Conservation (phyloP, 2,888 invertebrate species). For the Pristionchus exspectatus region DNA sequence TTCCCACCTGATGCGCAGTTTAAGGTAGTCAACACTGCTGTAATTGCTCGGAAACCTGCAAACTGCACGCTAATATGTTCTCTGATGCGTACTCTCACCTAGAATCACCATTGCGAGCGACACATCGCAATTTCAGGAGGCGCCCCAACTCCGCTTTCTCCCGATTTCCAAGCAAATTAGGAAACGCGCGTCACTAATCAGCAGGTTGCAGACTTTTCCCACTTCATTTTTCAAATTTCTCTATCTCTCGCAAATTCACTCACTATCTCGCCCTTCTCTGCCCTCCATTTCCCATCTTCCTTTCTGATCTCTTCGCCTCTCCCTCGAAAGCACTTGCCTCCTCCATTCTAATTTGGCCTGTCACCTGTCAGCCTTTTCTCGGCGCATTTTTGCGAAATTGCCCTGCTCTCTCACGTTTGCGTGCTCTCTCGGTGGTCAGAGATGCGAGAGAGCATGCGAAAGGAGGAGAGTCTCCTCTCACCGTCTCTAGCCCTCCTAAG, state of each 20-base stretch:
- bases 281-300: not conserved
- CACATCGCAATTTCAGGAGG: too few species aligned
- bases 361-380: constrained; percentile 43
- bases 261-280: not conserved
- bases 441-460: not conserved
- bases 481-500: not conserved
- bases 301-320: constrained; percentile 14
- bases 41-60: too few species aligned
- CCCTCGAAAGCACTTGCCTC: constrained; percentile 7
- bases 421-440: not conserved
- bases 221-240: not conserved
- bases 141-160: not conserved
- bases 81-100: too few species aligned
- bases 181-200: not conserved
- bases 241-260: not conserved
- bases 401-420: not conserved
- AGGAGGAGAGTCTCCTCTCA: not conserved
- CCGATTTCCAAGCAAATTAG: not conserved
- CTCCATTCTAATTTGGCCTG: constrained; percentile 49
- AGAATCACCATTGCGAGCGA: too few species aligned
- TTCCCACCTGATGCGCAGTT: too few species aligned
- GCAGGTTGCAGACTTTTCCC: constrained; percentile 1
- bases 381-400: not conserved
- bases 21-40: too few species aligned
- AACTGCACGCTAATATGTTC: too few species aligned